These are phyloP conservation scores for Sebastes steindachneri DNA, from an alignment of 2,797 vertebrate species.

Conservation along the genomic window DNA sequence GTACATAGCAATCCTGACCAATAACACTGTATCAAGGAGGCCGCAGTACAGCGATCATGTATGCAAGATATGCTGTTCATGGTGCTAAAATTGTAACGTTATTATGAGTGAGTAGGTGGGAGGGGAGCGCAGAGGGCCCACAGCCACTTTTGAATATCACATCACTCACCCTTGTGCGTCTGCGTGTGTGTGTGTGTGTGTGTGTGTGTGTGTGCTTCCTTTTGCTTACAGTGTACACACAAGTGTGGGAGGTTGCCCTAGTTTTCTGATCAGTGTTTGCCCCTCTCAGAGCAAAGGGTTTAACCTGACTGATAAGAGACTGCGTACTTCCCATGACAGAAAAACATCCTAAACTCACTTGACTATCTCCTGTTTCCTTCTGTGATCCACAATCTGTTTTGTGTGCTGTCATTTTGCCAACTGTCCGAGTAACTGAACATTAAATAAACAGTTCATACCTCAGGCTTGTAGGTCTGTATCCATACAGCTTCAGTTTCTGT, in stretches of 20 bases:
- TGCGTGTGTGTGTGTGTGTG: not conserved
- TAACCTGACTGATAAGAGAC: constrained; percentile 72
- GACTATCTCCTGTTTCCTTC: constrained; percentile 31
- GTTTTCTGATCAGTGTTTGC: constrained; percentile 68
- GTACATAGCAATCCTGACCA: not conserved
- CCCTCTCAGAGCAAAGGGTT: constrained; percentile 60
- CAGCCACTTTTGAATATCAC: constrained; percentile 47
- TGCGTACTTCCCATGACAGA: constrained; percentile 65
- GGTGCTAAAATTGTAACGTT: constrained; percentile 29
- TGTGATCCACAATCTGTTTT: not conserved
- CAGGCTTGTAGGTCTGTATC: not conserved
- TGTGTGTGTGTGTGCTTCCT: not conserved
- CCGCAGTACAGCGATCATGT: not conserved
- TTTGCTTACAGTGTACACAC: constrained; percentile 61
- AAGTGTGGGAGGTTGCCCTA: constrained; percentile 66
- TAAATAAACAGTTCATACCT: not conserved
- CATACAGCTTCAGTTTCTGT: not conserved
- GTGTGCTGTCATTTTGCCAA: not conserved
- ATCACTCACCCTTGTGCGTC: constrained; percentile 25
- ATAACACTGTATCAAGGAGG: not conserved
- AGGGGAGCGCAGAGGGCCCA: constrained; percentile 32
- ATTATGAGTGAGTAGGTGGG: constrained; percentile 25
- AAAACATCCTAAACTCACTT: constrained; percentile 56
- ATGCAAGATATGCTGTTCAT: constrained; percentile 3
- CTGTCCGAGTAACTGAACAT: not conserved